Conservation (phyloP, 2,113 vertebrate genomes). For the Forbesichthys papilliferus region DNA sequence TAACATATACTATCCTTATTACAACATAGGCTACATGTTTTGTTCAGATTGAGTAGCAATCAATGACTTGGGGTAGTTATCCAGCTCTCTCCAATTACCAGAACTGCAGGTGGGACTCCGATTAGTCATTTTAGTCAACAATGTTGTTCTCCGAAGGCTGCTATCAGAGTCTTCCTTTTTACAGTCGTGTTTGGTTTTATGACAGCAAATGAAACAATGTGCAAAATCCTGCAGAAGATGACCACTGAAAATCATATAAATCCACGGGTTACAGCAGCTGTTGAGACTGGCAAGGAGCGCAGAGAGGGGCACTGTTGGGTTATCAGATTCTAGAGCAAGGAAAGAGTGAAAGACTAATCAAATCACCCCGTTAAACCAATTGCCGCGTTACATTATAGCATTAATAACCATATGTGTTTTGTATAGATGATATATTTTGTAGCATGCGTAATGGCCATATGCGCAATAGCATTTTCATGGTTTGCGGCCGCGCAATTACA, state of each 20-base stretch:
- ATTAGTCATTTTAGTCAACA: constrained; percentile 81
- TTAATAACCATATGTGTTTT: too few species aligned
- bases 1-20: not conserved
- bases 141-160: constrained; percentile 83
- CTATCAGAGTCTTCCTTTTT: constrained; percentile 92
- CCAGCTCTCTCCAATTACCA: constrained; percentile 79
- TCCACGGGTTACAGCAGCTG: constrained; percentile 98
- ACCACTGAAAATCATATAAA: constrained; percentile 98
- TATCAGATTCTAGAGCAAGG: constrained; percentile 83
- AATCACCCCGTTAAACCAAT: not conserved
- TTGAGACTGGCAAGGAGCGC: constrained; percentile 92
- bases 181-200: constrained; percentile 67
- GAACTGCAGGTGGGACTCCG: constrained; percentile 84
- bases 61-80: constrained; percentile 73
- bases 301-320: constrained; percentile 86
- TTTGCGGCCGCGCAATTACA: too few species aligned
- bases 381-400: not conserved
- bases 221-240: constrained; percentile 92
- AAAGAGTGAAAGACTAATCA: constrained; percentile 17
- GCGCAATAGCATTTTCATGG: too few species aligned
- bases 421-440: too few species aligned
- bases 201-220: constrained; percentile 83
- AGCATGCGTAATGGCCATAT: too few species aligned
- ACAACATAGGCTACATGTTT: not conserved
- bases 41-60: constrained; percentile 75